Evolutionary conservation across 2,797 vertebrate species (phyloP), one percentile per base, ranked within the genome.

Genomic region (Eutrigla gurnardus): DNA sequence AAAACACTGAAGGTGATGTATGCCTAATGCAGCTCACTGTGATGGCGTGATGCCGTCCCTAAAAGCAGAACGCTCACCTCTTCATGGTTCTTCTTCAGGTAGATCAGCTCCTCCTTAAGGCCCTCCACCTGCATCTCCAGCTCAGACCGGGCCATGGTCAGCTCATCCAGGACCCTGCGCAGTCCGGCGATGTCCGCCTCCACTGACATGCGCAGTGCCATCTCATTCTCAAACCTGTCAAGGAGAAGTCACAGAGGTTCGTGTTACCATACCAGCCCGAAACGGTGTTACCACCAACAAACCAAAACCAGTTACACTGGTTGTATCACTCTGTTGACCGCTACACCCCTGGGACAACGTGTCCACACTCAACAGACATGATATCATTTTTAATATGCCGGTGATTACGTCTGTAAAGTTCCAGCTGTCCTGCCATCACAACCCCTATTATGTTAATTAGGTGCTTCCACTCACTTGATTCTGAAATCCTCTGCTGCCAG

Each of bases 401-500:
- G 40, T 8, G n/a, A 35, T 36, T 25, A 2, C 7, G 7, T 33
- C 53, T 57, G n/a, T 55, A 7, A 39, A 3, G 4, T 33, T 25
- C n/a, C 10, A 52, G 17, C 4, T 18, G 15, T 32, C 5, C 25
- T 57, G 4, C 3, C n/a, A 6, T 35, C 13, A 14, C 8, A 13
- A 37, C 35, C 32, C 2, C 10, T 18, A 37, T 8, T 18, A 18
- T 4, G 5, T 3, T 39, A 43, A 55, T 53, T 10, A 46, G 33
- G 5, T 11, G 40, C 13, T 65, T 54, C 3, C 53, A 90, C 94
- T 93, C 52, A 96, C 94, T 95, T 95, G 71, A 93, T 15, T 83
- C 55, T 92, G 92, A 95, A 95, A 86, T 95, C 95, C 7, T 95
- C 94, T 2, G 85, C 87, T 6, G 94, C 94, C 72, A 95, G 90